Conservation (phyloP, 1,140 invertebrate genomes). For the Diorhabda sublineata region DNA sequence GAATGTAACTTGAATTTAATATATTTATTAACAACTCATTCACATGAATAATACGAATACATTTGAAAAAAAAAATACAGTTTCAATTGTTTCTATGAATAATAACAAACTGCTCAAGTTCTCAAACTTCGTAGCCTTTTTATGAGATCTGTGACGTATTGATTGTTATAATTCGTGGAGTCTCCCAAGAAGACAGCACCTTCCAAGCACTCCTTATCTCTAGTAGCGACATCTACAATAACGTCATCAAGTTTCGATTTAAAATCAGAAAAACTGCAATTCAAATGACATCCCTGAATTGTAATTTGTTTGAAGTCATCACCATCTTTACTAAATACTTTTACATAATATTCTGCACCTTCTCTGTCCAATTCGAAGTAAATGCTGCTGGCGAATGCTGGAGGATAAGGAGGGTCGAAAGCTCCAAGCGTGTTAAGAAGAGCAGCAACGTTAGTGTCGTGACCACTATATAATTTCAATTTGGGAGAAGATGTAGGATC, state of each 20-base stretch:
- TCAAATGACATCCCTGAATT: conserved; percentile 9
- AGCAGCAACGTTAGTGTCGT: conserved; percentile 2
- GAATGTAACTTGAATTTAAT: too few relatives aligned
- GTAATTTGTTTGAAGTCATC: conserved; percentile 3
- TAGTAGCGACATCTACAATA: neutral
- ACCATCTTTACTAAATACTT: conserved; percentile 8
- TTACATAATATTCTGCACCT: neutral
- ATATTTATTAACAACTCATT: too few relatives aligned
- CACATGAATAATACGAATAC: too few relatives aligned
- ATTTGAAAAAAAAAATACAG: too few relatives aligned
- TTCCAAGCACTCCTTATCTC: neutral
- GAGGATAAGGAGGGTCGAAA: neutral
- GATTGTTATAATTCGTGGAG: too few relatives aligned
- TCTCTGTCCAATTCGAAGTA: conserved; percentile 4
- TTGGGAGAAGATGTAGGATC: neutral
- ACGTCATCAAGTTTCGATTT: neutral
- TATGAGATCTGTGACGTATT: too few relatives aligned
- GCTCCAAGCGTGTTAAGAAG: conserved; percentile 5
- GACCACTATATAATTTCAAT: conserved; percentile 8
- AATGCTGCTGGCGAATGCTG: conserved; percentile 9
- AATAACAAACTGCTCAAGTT: too few relatives aligned
- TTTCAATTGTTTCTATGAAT: too few relatives aligned
- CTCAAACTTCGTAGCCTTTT: too few relatives aligned
- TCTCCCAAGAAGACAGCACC: too few relatives aligned
- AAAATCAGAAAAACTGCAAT: conserved; percentile 5